A percentile compares a stretch with the other conserved stretches of the same genome.
phyloP scores from a whole-genome alignment of 2,113 vertebrate genomes.

The Kryptolebias marmoratus region DNA sequence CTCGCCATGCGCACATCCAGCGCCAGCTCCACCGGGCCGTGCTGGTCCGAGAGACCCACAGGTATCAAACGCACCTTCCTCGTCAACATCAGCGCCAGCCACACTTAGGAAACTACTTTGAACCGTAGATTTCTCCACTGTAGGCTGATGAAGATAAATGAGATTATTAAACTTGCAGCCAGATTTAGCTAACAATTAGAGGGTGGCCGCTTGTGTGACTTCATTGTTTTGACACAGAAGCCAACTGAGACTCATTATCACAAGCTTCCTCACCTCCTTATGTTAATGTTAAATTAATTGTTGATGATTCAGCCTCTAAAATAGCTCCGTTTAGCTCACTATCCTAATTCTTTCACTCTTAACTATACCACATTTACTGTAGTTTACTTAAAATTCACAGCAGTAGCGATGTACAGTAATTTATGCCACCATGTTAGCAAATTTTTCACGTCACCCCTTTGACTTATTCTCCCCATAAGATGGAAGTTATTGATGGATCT shows the following conservation, averaged over 20 bases:
- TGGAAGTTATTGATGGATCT: background rate
- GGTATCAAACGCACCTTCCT: conserved; percentile 35
- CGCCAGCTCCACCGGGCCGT: conserved; percentile 93
- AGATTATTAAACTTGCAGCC: conserved; percentile 23
- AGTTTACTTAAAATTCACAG: background rate
- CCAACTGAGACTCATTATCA: conserved; percentile 60
- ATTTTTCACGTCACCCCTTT: background rate
- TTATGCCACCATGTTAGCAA: background rate
- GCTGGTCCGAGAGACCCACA: conserved; percentile 87
- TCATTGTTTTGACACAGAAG: conserved; percentile 47
- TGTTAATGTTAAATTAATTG: conserved; percentile 49
- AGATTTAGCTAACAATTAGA: conserved; percentile 20
- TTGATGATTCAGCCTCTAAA: conserved; percentile 44
- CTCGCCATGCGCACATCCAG: conserved; percentile 84
- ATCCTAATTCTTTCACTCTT: conserved; percentile 62
- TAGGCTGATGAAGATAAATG: conserved; percentile 38
- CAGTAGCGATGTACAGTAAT: conserved; percentile 2
- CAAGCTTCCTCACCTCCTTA: conserved; percentile 41
- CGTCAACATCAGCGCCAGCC: background rate
- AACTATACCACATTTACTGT: background rate
- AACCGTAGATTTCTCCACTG: background rate
- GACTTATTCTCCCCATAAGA: background rate
- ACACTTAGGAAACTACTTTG: background rate
- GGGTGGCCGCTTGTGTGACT: conserved; percentile 21
- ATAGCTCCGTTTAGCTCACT: conserved; percentile 43